A percentile compares a stretch with the other conserved stretches of the same genome.
These are phyloP conservation scores for Hypsopygia costalis DNA, from an alignment of 2,888 invertebrate species.

Conservation along the genomic window DNA sequence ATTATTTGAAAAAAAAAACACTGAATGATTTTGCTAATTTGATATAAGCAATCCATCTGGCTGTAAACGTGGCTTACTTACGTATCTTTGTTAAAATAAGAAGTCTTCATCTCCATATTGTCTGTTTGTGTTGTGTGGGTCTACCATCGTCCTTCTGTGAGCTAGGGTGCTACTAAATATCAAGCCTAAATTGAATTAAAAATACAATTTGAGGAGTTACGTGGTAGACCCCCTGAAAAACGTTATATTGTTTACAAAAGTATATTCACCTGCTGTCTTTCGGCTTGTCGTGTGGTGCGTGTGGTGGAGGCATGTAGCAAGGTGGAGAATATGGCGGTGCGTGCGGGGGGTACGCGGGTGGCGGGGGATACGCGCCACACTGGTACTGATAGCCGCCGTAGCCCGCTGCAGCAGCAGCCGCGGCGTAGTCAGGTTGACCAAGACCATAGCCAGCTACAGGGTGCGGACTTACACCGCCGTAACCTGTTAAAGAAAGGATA, in stretches of 20 bases:
- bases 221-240: background rate
- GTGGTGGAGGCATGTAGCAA: conserved; percentile 94
- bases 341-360: conserved; percentile 82
- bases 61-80: background rate
- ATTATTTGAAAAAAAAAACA: too few species aligned
- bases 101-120: background rate
- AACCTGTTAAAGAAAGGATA: conserved; percentile 83
- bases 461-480: conserved; percentile 91
- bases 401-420: conserved; percentile 84
- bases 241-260: background rate
- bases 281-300: conserved; percentile 89
- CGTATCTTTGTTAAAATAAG: background rate
- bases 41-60: background rate
- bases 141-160: background rate
- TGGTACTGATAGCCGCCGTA: conserved; percentile 82
- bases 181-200: too few species aligned
- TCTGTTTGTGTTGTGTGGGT: background rate
- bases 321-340: conserved; percentile 89
- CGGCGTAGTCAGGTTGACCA: conserved; percentile 90
- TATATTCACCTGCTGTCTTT: conserved; percentile 87
- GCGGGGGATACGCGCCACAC: conserved; percentile 82
- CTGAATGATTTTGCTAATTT: background rate
- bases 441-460: conserved; percentile 88
- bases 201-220: too few species aligned
- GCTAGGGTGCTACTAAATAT: too few species aligned